Conservation (phyloP, 1,140 invertebrate species). For the Chironomus striatipennis region DNA sequence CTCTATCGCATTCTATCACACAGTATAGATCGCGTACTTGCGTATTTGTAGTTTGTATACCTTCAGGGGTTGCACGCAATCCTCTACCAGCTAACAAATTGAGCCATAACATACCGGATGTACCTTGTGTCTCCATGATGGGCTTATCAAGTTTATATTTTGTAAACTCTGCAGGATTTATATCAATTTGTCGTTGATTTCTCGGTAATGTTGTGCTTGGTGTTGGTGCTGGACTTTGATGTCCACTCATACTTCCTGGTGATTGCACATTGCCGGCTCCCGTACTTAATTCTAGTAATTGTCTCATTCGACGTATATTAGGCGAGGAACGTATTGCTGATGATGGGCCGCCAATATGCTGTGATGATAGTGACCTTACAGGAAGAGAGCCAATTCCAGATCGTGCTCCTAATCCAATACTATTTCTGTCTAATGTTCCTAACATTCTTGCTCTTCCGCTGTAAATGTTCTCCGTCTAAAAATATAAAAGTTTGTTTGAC, state of each 20-base stretch:
- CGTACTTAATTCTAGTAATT: constrained; percentile 62
- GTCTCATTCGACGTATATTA: constrained; percentile 66
- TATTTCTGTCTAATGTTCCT: constrained; percentile 45
- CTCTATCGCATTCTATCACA: constrained; percentile 91
- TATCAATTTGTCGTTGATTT: constrained; percentile 66
- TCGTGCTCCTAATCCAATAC: constrained; percentile 38
- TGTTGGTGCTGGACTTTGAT: constrained; percentile 58
- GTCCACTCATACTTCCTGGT: constrained; percentile 44
- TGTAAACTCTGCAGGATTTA: constrained; percentile 85
- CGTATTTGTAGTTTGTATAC: constrained; percentile 39
- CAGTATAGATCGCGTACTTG: constrained; percentile 76
- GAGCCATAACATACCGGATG: constrained; percentile 85
- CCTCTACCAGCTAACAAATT: constrained; percentile 84
- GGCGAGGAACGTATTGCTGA: constrained; percentile 50
- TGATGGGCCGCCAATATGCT: constrained; percentile 49
- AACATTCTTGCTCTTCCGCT: constrained; percentile 44
- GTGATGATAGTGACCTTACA: constrained; percentile 55
- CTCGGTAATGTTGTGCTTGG: constrained; percentile 66
- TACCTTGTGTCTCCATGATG: constrained; percentile 49
- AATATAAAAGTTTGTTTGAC: not conserved
- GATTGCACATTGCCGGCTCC: constrained; percentile 38
- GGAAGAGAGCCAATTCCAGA: constrained; percentile 43
- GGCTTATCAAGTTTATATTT: constrained; percentile 87
- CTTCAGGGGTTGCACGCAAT: constrained; percentile 65
- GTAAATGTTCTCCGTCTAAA: constrained; percentile 53